These are phyloP conservation scores for Triplophysa siluroides DNA, from an alignment of 2,113 vertebrate species.

Conservation along the genomic window DNA sequence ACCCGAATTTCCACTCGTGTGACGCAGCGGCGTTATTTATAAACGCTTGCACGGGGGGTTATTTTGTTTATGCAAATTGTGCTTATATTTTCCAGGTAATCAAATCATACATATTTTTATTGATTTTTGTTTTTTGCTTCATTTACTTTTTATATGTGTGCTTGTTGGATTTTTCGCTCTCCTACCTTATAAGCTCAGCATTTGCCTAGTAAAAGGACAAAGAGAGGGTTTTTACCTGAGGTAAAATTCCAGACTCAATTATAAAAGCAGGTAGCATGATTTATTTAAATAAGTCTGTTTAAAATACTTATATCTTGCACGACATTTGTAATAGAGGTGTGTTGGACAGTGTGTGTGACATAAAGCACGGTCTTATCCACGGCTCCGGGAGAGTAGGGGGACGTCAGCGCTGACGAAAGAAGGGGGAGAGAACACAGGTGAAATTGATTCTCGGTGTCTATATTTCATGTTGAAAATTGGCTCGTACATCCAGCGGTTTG, in stretches of 20 bases:
- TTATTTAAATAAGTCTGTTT: slow-evolving; percentile 62
- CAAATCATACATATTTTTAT: slow-evolving; percentile 18
- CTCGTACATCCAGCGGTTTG: slow-evolving; percentile 92
- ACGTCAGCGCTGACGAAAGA: slow-evolving; percentile 47
- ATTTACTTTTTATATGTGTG: slow-evolving; percentile 16
- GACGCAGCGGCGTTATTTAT: background rate
- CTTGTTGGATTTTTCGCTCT: slow-evolving; percentile 17
- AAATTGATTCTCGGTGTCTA: slow-evolving; percentile 97
- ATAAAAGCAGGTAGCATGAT: slow-evolving; percentile 47
- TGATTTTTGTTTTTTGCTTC: slow-evolving; percentile 10
- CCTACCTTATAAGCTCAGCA: background rate
- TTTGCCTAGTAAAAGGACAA: slow-evolving; percentile 6
- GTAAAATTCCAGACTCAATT: slow-evolving; percentile 44
- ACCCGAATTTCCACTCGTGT: background rate
- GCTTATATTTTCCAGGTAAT: background rate
- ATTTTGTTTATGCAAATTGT: slow-evolving; percentile 14
- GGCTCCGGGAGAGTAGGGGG: slow-evolving; percentile 49
- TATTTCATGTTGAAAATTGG: slow-evolving; percentile 99
- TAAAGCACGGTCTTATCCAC: slow-evolving; percentile 54
- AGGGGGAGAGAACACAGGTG: slow-evolving; percentile 78
- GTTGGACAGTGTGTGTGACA: slow-evolving; percentile 55
- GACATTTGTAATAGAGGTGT: slow-evolving; percentile 57
- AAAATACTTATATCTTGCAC: slow-evolving; percentile 58
- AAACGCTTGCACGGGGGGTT: background rate
- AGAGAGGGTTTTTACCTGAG: slow-evolving; percentile 21